Conservation (phyloP, 2,113 vertebrate species). For the Myotis davidii region DNA sequence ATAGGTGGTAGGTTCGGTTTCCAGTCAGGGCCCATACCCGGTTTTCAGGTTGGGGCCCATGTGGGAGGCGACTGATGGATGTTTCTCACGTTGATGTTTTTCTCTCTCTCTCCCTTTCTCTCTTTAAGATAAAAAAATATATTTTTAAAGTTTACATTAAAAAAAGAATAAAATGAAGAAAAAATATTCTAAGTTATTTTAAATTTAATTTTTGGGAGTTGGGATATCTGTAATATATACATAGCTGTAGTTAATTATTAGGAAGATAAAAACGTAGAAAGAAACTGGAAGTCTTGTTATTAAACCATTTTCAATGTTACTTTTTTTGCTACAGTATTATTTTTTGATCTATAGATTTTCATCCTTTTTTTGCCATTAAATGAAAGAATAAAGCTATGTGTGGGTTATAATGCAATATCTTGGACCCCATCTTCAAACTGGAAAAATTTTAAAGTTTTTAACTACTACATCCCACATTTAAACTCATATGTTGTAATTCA, state of each 20-base stretch:
- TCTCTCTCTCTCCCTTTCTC: background rate
- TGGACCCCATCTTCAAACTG: background rate
- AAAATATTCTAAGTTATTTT: conserved; percentile 19
- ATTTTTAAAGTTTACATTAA: background rate
- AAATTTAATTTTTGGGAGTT: conserved; percentile 41
- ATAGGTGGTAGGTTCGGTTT: background rate
- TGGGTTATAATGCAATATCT: conserved; percentile 38
- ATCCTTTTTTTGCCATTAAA: background rate
- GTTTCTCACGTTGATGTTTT: background rate
- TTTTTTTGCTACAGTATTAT: background rate
- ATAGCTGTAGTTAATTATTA: background rate
- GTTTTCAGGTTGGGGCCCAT: background rate
- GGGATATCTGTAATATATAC: background rate
- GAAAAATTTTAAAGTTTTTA: conserved; percentile 45
- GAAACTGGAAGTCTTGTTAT: conserved; percentile 20
- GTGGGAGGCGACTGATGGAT: background rate
- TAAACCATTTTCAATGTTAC: background rate
- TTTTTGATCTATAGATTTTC: conserved; percentile 41
- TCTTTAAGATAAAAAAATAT: background rate
- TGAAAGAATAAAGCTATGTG: background rate
- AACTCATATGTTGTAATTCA: conserved; percentile 22
- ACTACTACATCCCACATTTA: conserved; percentile 15
- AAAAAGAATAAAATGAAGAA: background rate
- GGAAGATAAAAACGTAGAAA: conserved; percentile 36
- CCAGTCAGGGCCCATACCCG: background rate